phyloP scores from a whole-genome alignment of 2,888 invertebrate species.

The Hybos culiciformis region DNA sequence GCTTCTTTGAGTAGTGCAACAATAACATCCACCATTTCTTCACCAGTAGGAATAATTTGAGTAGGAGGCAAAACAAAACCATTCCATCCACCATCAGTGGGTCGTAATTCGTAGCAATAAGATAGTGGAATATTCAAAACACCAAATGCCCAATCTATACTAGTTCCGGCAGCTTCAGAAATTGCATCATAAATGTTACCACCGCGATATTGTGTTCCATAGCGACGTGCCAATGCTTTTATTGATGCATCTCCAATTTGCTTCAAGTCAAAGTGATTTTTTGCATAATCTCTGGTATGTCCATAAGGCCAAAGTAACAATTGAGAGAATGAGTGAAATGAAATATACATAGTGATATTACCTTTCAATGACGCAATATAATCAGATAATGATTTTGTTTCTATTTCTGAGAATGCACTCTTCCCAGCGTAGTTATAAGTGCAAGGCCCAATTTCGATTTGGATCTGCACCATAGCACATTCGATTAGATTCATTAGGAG shows the following conservation, averaged over 20 bases:
- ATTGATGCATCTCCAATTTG: slow-evolving; percentile 22
- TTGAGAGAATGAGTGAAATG: slow-evolving; percentile 64
- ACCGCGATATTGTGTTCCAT: slow-evolving; percentile 34
- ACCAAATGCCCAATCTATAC: slow-evolving; percentile 51
- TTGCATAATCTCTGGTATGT: slow-evolving; percentile 37
- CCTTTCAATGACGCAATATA: slow-evolving; percentile 40
- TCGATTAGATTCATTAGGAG: slow-evolving; percentile 24
- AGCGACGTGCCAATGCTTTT: slow-evolving; percentile 25
- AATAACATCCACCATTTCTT: slow-evolving; percentile 45
- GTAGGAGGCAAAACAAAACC: slow-evolving; percentile 53
- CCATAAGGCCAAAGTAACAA: slow-evolving; percentile 52
- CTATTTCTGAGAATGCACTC: slow-evolving; percentile 55
- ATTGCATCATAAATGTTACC: slow-evolving; percentile 37
- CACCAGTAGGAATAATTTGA: slow-evolving; percentile 49
- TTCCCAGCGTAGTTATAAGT: slow-evolving; percentile 51
- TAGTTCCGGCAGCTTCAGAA: slow-evolving; percentile 43
- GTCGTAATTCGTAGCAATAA: slow-evolving; percentile 47
- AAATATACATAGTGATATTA: slow-evolving; percentile 47
- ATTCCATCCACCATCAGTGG: slow-evolving; percentile 19
- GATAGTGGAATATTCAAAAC: slow-evolving; percentile 41
- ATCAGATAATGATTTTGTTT: slow-evolving; percentile 41
- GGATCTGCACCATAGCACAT: slow-evolving; percentile 53
- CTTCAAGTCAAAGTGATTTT: slow-evolving; percentile 40
- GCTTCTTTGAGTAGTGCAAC: slow-evolving; percentile 39
- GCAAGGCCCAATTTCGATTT: slow-evolving; percentile 66